Conservation (phyloP, 2,113 vertebrate genomes). For the Plecotus auritus region DNA sequence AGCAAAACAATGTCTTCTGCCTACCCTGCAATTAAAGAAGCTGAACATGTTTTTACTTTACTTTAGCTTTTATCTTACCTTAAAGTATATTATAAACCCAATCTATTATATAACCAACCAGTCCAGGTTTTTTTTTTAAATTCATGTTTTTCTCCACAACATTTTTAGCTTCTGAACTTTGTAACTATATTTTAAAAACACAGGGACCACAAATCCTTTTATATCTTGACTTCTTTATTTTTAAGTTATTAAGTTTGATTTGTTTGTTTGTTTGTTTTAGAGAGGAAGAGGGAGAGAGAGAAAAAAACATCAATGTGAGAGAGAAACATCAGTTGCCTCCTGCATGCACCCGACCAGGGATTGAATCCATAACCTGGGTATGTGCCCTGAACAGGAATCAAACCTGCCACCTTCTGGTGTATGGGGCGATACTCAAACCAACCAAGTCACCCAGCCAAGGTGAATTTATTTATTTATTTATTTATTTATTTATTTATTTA, state of each 20-base stretch:
- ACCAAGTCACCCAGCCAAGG: background rate
- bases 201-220: background rate
- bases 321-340: too few relatives aligned
- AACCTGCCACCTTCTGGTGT: background rate
- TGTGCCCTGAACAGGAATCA: background rate
- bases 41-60: background rate
- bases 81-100: background rate
- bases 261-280: background rate
- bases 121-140: background rate
- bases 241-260: background rate
- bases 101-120: background rate
- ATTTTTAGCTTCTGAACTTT: background rate
- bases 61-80: background rate
- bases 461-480: background rate
- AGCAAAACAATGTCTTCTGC: background rate
- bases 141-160: background rate
- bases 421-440: background rate
- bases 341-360: background rate
- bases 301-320: background rate
- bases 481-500: too few relatives aligned
- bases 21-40: background rate
- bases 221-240: background rate
- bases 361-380: background rate
- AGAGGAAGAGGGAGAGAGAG: background rate
- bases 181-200: background rate